phyloP scores from a whole-genome alignment of 2,888 invertebrate genomes.

The Maniola hyperantus region DNA sequence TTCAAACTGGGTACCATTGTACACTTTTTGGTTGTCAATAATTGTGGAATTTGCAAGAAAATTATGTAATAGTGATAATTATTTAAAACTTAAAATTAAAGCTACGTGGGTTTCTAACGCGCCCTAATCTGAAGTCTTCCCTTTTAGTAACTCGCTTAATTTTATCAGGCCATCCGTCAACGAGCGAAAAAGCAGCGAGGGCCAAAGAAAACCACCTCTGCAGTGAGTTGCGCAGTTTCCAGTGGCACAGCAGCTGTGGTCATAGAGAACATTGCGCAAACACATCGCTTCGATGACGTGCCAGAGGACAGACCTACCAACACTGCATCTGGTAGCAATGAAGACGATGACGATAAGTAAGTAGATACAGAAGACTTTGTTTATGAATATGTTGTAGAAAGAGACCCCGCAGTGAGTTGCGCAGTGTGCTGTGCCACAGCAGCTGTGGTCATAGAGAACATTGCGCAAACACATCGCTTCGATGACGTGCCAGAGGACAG shows the following conservation, averaged over 20 bases:
- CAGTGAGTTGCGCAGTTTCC: constrained; percentile 84
- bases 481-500: constrained; percentile 89
- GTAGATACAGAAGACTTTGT: constrained; percentile 27
- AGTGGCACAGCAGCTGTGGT: constrained; percentile 91
- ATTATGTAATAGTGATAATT: too few relatives aligned
- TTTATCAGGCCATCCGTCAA: constrained; percentile 90
- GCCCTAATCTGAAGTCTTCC: too few relatives aligned
- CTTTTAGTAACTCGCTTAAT: background rate
- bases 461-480: constrained; percentile 89
- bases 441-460: constrained; percentile 94
- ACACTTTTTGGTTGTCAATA: too few relatives aligned
- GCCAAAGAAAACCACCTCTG: constrained; percentile 84
- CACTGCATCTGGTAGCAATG: constrained; percentile 94
- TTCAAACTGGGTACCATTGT: too few relatives aligned
- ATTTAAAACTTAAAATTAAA: too few relatives aligned
- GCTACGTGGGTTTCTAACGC: too few relatives aligned
- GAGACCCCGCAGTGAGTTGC: constrained; percentile 80
- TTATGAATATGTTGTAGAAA: too few relatives aligned
- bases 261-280: constrained; percentile 93
- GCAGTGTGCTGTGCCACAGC: constrained; percentile 88
- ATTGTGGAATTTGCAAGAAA: too few relatives aligned
- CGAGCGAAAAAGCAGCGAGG: constrained; percentile 92
- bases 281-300: constrained; percentile 87
- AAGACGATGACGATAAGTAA: constrained; percentile 87
- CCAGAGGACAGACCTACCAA: constrained; percentile 91